These are phyloP conservation scores for Rambutsinella grinnellia DNA, from an alignment of 2,888 invertebrate species.

Conservation along the genomic window DNA sequence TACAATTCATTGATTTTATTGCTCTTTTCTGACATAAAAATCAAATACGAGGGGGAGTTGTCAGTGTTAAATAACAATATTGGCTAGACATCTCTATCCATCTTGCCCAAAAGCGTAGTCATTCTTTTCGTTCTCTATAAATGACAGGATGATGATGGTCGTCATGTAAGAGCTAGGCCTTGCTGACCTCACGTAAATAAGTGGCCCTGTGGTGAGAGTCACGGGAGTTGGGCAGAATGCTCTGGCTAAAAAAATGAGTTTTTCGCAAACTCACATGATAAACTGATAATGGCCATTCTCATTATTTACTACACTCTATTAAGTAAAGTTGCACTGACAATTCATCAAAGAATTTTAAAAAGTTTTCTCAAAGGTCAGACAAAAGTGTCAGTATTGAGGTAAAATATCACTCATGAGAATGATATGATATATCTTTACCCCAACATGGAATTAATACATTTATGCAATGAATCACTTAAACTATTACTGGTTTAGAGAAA, in stretches of 20 bases:
- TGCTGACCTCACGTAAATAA: conserved; percentile 52
- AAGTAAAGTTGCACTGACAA: no score
- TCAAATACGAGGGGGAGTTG: conserved; percentile 4
- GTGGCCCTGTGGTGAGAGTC: conserved; percentile 46
- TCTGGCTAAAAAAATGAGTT: no score
- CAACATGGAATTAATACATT: conserved; percentile 10
- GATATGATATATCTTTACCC: neutral
- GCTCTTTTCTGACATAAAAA: conserved; percentile 8
- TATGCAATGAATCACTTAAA: conserved; percentile 14
- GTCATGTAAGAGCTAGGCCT: conserved; percentile 26
- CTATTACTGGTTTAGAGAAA: neutral
- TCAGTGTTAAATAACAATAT: conserved; percentile 7
- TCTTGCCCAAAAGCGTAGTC: neutral
- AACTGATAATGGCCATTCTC: conserved; percentile 12
- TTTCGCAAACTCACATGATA: conserved; percentile 15
- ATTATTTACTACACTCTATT: conserved; percentile 30
- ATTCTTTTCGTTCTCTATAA: neutral
- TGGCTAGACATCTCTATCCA: conserved; percentile 26
- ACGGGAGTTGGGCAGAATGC: no score
- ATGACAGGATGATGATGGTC: no score
- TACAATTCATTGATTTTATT: no score
- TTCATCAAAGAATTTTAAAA: no score
- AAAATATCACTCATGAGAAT: conserved; percentile 1
- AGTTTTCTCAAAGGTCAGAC: no score
- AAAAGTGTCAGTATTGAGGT: no score